phyloP scores from a whole-genome alignment of 2,888 invertebrate species.

The Dasysyrphus albostriatus region DNA sequence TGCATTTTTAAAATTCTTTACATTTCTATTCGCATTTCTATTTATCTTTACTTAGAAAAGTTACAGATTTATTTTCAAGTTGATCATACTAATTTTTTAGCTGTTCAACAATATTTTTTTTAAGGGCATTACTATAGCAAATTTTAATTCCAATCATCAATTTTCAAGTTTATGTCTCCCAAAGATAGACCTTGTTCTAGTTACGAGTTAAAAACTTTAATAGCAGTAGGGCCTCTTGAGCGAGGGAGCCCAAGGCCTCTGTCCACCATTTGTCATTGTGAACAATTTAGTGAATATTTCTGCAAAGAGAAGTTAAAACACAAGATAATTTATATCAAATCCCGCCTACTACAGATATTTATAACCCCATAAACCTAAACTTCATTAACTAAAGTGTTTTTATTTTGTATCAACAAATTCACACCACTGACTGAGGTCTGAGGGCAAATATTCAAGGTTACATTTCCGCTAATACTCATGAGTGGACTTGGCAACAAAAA shows the following conservation, averaged over 20 bases:
- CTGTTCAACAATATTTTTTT: no score
- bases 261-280: background rate
- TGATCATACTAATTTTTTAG: no score
- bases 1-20: background rate
- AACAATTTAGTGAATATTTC: background rate
- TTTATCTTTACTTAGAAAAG: no score
- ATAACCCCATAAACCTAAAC: background rate
- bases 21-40: no score
- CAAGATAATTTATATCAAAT: background rate
- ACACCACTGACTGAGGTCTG: background rate
- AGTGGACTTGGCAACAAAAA: background rate
- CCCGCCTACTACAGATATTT: background rate
- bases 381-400: background rate
- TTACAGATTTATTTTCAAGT: no score
- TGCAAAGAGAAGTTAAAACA: background rate
- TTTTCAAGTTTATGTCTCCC: no score
- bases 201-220: background rate
- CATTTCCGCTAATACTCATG: background rate
- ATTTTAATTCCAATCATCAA: no score
- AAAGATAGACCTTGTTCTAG: background rate
- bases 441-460: background rate
- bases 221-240: background rate
- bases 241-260: background rate
- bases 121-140: no score
- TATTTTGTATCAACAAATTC: background rate